phyloP scores from a whole-genome alignment of 2,888 invertebrate genomes.

The Pyralis farinalis region DNA sequence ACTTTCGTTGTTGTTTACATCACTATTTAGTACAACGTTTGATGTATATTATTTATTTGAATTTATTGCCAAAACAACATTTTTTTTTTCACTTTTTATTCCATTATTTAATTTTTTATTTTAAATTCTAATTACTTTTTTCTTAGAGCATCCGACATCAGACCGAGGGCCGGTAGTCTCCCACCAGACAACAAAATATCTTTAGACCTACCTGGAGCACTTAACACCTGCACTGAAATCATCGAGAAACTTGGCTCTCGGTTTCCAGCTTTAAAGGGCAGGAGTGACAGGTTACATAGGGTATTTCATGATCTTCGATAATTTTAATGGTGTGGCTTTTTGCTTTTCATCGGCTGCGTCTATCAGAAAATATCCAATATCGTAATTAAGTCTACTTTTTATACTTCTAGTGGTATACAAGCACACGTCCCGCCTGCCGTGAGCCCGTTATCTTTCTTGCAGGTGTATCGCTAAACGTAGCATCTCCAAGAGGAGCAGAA shows the following conservation, averaged over 20 bases:
- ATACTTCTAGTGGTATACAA: too few species aligned
- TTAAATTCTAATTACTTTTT: conserved; percentile 11
- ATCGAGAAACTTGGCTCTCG: conserved; percentile 74
- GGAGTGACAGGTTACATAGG: conserved; percentile 82
- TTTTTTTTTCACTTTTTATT: not conserved
- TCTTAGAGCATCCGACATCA: conserved; percentile 40
- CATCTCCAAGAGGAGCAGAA: too few species aligned
- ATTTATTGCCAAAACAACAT: not conserved
- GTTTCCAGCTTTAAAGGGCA: conserved; percentile 72
- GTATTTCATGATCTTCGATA: conserved; percentile 57
- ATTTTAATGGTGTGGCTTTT: conserved; percentile 14
- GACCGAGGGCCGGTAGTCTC: conserved; percentile 63
- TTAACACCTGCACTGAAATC: conserved; percentile 54
- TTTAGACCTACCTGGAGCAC: conserved; percentile 33
- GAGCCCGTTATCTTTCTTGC: too few species aligned
- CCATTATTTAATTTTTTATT: conserved; percentile 1
- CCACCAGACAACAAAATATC: conserved; percentile 38
- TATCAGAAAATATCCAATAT: too few species aligned
- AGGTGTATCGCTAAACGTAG: too few species aligned
- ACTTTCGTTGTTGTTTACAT: too few species aligned
- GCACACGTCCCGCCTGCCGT: too few species aligned
- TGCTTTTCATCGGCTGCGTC: too few species aligned
- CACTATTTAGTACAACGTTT: too few species aligned
- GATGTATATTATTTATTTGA: not conserved
- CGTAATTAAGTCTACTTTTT: too few species aligned